A percentile compares a stretch with the other conserved stretches of the same genome.
These are phyloP conservation scores for Drosophila setosimentum DNA, from an alignment of 2,888 invertebrate species.

Conservation along the genomic window DNA sequence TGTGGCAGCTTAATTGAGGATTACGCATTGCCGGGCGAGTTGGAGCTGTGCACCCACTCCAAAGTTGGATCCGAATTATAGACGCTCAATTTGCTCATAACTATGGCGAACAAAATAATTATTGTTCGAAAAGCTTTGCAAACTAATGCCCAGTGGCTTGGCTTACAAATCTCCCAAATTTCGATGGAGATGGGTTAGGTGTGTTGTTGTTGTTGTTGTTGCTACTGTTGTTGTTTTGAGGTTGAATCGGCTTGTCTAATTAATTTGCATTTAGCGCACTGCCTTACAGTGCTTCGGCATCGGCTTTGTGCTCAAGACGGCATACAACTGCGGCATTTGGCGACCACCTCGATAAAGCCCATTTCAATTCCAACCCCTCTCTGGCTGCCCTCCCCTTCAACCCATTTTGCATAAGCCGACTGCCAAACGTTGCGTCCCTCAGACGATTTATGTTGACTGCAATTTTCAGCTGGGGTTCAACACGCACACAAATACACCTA, in stretches of 20 bases:
- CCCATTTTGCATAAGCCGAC: slow-evolving; percentile 28
- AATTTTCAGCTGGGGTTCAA: slow-evolving; percentile 55
- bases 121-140: slow-evolving; percentile 59
- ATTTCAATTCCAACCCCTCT: background rate
- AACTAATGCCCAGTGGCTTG: slow-evolving; percentile 38
- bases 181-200: slow-evolving; percentile 1
- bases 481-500: background rate
- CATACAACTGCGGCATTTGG: slow-evolving; percentile 54
- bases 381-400: background rate
- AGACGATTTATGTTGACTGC: slow-evolving; percentile 66
- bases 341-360: slow-evolving; percentile 16
- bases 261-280: slow-evolving; percentile 66
- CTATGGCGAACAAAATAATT: slow-evolving; percentile 55
- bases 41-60: slow-evolving; percentile 10
- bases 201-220: background rate
- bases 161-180: slow-evolving; percentile 25
- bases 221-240: slow-evolving; percentile 23
- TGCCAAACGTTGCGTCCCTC: slow-evolving; percentile 24
- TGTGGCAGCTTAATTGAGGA: slow-evolving; percentile 65
- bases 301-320: slow-evolving; percentile 42
- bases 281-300: slow-evolving; percentile 36
- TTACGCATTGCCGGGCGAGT: slow-evolving; percentile 40
- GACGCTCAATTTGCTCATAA: slow-evolving; percentile 61
- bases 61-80: slow-evolving; percentile 28
- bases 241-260: slow-evolving; percentile 56